These are phyloP conservation scores for Tetrapedia diversipes DNA, from an alignment of 2,888 invertebrate genomes.

Conservation along the genomic window DNA sequence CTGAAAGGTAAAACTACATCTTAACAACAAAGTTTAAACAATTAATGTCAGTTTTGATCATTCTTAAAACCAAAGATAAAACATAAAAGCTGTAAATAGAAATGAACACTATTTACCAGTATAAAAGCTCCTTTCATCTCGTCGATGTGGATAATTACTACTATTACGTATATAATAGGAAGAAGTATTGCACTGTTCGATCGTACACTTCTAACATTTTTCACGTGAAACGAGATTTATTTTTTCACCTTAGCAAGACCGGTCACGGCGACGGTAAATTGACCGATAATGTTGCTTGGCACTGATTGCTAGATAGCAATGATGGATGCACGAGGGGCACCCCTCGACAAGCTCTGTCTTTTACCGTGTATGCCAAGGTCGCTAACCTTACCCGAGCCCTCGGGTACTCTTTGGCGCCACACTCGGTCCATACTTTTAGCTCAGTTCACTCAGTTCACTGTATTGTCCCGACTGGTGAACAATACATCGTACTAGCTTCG, in stretches of 20 bases:
- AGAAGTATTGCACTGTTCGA: slow-evolving; percentile 25
- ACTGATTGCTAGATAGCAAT: slow-evolving; percentile 76
- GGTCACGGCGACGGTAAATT: slow-evolving; percentile 70
- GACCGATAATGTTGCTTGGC: slow-evolving; percentile 74
- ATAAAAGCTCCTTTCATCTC: slow-evolving; percentile 1
- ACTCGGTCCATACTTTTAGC: slow-evolving; percentile 64
- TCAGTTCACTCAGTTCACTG: slow-evolving; percentile 9
- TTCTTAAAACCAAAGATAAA: no score
- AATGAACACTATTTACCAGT: slow-evolving; percentile 9
- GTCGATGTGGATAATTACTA: slow-evolving; percentile 14
- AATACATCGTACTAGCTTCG: background rate
- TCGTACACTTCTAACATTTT: slow-evolving; percentile 25
- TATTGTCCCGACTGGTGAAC: background rate
- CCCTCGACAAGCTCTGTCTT: slow-evolving; percentile 60
- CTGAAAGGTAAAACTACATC: no score
- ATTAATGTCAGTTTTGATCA: no score
- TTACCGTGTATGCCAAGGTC: slow-evolving; percentile 66
- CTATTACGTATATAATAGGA: slow-evolving; percentile 29
- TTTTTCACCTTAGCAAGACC: slow-evolving; percentile 50
- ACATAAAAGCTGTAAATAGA: no score
- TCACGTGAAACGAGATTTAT: slow-evolving; percentile 56
- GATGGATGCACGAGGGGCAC: slow-evolving; percentile 71
- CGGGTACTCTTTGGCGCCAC: slow-evolving; percentile 76
- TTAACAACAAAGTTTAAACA: background rate
- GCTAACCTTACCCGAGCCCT: slow-evolving; percentile 69